These are phyloP conservation scores for Dryococelus australis DNA, from an alignment of 2,888 invertebrate species.

Conservation along the genomic window DNA sequence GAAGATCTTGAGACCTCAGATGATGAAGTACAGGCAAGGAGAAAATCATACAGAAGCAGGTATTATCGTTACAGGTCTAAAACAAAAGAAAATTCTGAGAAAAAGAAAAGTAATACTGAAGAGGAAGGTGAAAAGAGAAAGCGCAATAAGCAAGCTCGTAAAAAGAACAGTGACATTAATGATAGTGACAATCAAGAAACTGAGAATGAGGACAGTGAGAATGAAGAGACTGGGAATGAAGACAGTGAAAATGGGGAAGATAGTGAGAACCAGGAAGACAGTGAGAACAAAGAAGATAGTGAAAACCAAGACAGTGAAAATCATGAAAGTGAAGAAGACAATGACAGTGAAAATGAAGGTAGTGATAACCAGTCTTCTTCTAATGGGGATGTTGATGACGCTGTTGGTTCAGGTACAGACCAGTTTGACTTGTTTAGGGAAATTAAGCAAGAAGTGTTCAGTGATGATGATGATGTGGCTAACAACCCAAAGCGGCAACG, in stretches of 20 bases:
- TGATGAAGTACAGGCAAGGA: background rate
- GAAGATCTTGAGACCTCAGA: background rate
- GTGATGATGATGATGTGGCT: constrained; percentile 26
- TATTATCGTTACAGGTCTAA: background rate
- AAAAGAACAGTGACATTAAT: background rate
- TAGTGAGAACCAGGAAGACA: constrained; percentile 21
- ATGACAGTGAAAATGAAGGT: constrained; percentile 1
- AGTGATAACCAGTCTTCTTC: constrained; percentile 20
- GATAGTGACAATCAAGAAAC: background rate
- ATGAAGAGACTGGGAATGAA: constrained; percentile 18
- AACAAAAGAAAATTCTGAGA: background rate
- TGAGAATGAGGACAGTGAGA: constrained; percentile 28
- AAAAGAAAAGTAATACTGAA: constrained; percentile 22
- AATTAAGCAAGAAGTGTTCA: constrained; percentile 33
- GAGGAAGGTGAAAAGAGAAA: constrained; percentile 18
- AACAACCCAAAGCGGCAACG: background rate
- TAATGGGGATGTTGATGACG: constrained; percentile 23
- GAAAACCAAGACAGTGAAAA: constrained; percentile 21
- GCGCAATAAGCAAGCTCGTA: background rate
- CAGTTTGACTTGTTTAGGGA: constrained; percentile 16
- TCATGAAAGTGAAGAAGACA: constrained; percentile 22
- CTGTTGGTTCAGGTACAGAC: background rate
- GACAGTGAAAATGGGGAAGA: background rate
- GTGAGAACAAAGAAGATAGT: background rate
- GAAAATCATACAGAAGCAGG: background rate